phyloP scores from a whole-genome alignment of 1,140 invertebrate genomes.

The Bombus impatiens region DNA sequence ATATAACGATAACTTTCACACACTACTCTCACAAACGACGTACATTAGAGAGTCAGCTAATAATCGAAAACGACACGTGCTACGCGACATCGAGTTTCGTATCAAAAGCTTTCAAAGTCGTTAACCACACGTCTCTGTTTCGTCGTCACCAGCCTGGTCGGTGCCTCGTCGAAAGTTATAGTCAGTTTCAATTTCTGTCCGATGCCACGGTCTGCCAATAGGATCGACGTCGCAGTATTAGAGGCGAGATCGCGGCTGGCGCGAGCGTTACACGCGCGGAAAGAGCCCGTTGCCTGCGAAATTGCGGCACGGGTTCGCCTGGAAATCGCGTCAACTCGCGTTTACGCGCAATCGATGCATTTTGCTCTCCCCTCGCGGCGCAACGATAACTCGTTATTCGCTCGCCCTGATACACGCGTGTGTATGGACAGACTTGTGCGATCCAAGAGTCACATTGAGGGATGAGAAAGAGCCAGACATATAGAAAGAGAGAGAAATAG shows the following conservation, averaged over 20 bases:
- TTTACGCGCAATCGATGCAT: conserved; percentile 71
- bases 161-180: conserved; percentile 4
- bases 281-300: conserved; percentile 57
- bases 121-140: conserved; percentile 21
- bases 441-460: conserved; percentile 11
- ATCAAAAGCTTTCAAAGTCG: conserved; percentile 25
- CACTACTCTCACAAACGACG: background rate
- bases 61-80: conserved; percentile 15
- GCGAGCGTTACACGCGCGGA: conserved; percentile 26
- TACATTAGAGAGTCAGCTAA: background rate
- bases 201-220: background rate
- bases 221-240: background rate
- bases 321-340: conserved; percentile 56
- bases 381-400: conserved; percentile 22
- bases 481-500: background rate
- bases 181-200: conserved; percentile 28
- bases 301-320: conserved; percentile 50
- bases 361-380: conserved; percentile 36
- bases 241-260: background rate
- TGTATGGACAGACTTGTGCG: conserved; percentile 16
- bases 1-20: background rate
- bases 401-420: background rate
- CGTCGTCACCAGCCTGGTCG: background rate
- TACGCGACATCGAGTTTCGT: conserved; percentile 39
- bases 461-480: background rate